Base-by-base conservation (phyloP, 2,888 invertebrate species). In the Lasioglossum pauxillum region DNA sequence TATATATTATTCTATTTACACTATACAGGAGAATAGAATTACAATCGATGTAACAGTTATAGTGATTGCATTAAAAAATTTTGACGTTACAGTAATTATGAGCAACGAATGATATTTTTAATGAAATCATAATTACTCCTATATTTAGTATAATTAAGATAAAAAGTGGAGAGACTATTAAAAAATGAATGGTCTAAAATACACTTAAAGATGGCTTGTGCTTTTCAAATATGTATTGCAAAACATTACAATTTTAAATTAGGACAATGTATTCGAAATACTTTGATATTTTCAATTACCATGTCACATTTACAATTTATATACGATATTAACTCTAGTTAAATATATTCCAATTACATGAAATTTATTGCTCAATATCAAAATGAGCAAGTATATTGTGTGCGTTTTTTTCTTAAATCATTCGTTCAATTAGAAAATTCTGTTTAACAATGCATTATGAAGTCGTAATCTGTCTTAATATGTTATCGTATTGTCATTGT, bases 401-500 rank as follows among this genome's bases (percentile, higher is more conserved):
- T 78, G 38, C 60, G 27, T 57, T 27, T 75, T 77, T 46, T 35
- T 83, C 69, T 78, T 3, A 19, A 64, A 78, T 75, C 31, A 75
- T 44, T 80, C 46, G 35, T 74, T n/a, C 27, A 64, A 49, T 57
- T 84, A 78, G 60, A 71, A 53, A 53, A 27, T 53, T 64, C 46
- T 38, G 41, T 78, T 57, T 44, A 71, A 41, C n/a, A 69, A n/a
- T 67, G 84, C 23, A 78, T 67, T 12, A 41, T n/a, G 44, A 75
- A 80, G 19, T 73, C 75, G 76, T 19, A 78, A 46, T 76, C 69
- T 38, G 27, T 38, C 60, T 84, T 85, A 81, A 75, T 84, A 74
- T 81, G 78, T 88, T 75, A 83, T 82, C 75, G 83, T 90, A 91
- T 90, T 91, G 91, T 88, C 88, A 73, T 85, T 80, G 88, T 83